These are phyloP conservation scores for Phodopus roborovskii DNA, from an alignment of 2,113 vertebrate genomes.

Conservation along the genomic window DNA sequence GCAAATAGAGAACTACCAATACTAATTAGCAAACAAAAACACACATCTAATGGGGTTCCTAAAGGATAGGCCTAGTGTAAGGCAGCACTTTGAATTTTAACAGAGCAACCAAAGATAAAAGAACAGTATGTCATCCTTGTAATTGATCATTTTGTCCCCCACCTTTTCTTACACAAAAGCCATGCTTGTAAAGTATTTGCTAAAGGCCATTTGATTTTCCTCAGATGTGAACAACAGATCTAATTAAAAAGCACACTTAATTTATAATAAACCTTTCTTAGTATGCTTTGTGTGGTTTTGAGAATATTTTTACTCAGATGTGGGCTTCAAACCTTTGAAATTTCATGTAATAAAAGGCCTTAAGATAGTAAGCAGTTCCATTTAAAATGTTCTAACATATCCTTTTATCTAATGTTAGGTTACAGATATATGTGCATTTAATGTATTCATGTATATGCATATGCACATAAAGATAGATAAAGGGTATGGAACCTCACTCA, in stretches of 20 bases:
- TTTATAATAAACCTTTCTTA: conserved; percentile 66
- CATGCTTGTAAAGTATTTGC: conserved; percentile 68
- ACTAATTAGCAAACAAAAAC: conserved; percentile 75
- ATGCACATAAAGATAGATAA: background rate
- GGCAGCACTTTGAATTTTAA: conserved; percentile 65
- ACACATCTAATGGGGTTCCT: conserved; percentile 49
- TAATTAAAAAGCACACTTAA: conserved; percentile 69
- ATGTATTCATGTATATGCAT: background rate
- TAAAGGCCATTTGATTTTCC: conserved; percentile 76
- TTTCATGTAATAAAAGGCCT: conserved; percentile 6
- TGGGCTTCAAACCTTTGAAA: conserved; percentile 56
- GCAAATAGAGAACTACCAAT: conserved; percentile 47
- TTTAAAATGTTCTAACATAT: conserved; percentile 10
- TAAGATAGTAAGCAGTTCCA: background rate
- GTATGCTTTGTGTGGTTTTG: conserved; percentile 1
- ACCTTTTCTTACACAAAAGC: conserved; percentile 57
- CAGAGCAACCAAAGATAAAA: conserved; percentile 66
- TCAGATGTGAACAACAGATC: conserved; percentile 68
- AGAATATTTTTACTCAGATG: conserved; percentile 26
- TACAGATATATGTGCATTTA: background rate
- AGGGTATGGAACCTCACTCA: background rate
- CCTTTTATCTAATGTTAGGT: background rate
- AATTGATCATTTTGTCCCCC: conserved; percentile 72
- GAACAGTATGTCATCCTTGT: conserved; percentile 44
- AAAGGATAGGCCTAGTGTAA: conserved; percentile 55